Evolutionary conservation across 2,113 vertebrate species (phyloP).

Genomic region (Ceuthmochares aereus): DNA sequence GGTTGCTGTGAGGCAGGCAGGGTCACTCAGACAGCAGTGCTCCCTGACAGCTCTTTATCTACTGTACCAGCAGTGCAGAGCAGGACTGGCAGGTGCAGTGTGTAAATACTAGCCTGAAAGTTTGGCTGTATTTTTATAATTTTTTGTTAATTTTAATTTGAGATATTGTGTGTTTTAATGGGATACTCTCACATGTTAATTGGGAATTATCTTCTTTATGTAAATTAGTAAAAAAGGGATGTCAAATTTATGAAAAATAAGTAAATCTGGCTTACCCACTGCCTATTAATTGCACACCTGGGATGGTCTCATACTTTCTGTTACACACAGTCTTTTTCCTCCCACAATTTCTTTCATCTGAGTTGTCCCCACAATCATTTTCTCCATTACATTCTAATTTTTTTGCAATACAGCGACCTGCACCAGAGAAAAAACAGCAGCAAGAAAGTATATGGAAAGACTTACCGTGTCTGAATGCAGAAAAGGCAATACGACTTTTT

Average conservation of each 20-base stretch:
- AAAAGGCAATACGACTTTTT: not conserved
- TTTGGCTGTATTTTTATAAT: not conserved
- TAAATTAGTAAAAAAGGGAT: not conserved
- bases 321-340: slow-evolving; percentile 72
- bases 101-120: not conserved
- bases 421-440: not conserved
- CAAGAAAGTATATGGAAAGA: not conserved
- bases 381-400: slow-evolving; percentile 87
- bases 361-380: slow-evolving; percentile 93
- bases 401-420: slow-evolving; percentile 88
- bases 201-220: not conserved
- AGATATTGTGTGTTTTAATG: not conserved
- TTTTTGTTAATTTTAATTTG: not conserved
- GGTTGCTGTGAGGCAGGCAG: not conserved
- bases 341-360: slow-evolving; percentile 87
- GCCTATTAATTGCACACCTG: slow-evolving; percentile 82
- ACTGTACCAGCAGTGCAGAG: not conserved
- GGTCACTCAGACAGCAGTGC: not conserved
- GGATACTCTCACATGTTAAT: not conserved
- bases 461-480: not conserved
- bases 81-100: not conserved
- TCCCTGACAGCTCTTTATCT: not conserved
- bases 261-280: slow-evolving; percentile 81
- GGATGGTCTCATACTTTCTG: slow-evolving; percentile 68
- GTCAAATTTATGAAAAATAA: not conserved